phyloP scores from a whole-genome alignment of 2,797 vertebrate species.

The Tamandua tetradactyla region DNA sequence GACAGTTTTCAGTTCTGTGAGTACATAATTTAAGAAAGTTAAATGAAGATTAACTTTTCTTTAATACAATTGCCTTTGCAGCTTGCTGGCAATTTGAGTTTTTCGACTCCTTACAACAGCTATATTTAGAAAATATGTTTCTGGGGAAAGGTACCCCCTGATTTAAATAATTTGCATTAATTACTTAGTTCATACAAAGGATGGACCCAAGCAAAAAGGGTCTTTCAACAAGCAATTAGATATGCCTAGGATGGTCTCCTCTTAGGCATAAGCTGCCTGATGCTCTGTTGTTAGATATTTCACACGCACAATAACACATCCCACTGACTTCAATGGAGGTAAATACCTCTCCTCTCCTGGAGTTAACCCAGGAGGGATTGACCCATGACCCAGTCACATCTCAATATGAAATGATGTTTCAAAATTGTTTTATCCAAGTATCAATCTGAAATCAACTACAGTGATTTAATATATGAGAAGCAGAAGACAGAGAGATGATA shows the following conservation, averaged over 20 bases:
- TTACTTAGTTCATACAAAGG: not conserved
- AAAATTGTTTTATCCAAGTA: not conserved
- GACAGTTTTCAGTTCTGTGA: slow-evolving; percentile 66
- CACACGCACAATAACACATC: not conserved
- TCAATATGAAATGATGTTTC: slow-evolving; percentile 10
- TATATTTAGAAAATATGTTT: slow-evolving; percentile 66
- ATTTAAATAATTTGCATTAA: slow-evolving; percentile 31
- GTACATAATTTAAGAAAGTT: slow-evolving; percentile 72
- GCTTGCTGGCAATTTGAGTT: slow-evolving; percentile 71
- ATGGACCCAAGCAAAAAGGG: not conserved
- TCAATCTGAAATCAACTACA: not conserved
- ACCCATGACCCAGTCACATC: not conserved
- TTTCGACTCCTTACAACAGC: slow-evolving; percentile 67
- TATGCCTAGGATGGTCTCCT: not conserved
- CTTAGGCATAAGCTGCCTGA: not conserved
- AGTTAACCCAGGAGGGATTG: not conserved
- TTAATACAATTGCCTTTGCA: slow-evolving; percentile 70
- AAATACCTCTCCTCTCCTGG: not conserved
- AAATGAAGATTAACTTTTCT: slow-evolving; percentile 82
- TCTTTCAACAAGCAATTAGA: not conserved
- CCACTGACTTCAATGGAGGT: not conserved
- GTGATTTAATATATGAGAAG: not conserved
- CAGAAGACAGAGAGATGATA: not conserved
- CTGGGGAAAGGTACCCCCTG: slow-evolving; percentile 43
- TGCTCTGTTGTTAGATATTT: not conserved